A percentile compares a stretch with the other conserved stretches of the same genome.
Evolutionary conservation across 2,888 invertebrate species (phyloP).

Genomic region (Xestia sexstrigata): DNA sequence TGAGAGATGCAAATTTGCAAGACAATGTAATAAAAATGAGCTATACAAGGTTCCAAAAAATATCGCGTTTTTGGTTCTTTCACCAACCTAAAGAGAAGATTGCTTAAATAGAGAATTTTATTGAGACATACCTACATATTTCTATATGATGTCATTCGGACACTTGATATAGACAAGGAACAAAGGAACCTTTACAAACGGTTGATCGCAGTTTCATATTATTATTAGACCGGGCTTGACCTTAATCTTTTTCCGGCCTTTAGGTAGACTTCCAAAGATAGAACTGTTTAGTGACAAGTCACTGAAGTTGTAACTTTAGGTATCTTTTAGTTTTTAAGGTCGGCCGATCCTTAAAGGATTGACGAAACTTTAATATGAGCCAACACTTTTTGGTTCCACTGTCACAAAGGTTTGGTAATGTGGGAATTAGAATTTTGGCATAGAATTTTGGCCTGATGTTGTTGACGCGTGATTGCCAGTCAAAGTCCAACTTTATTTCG

Average conservation of each 20-base stretch:
- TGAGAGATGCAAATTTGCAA: no score
- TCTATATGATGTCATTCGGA: neutral
- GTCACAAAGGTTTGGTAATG: no score
- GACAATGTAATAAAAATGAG: neutral
- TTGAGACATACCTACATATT: neutral
- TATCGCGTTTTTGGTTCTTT: neutral
- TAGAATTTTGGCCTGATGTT: neutral
- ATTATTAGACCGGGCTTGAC: slow-evolving; percentile 39
- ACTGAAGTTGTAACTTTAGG: neutral
- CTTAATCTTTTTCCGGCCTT: slow-evolving; percentile 11
- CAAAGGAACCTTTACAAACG: slow-evolving; percentile 10
- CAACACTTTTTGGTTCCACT: no score
- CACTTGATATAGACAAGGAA: slow-evolving; percentile 11
- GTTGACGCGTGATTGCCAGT: neutral
- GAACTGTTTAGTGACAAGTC: slow-evolving; percentile 21
- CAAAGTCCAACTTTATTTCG: neutral
- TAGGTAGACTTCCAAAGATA: neutral
- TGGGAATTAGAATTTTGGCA: neutral
- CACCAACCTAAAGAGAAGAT: neutral
- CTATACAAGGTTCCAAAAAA: neutral
- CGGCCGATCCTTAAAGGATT: no score
- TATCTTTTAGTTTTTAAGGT: neutral
- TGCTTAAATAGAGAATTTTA: rapidly evolving
- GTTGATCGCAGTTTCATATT: slow-evolving; percentile 38
- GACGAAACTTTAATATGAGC: no score